A percentile compares a stretch with the other conserved stretches of the same genome.
These are phyloP conservation scores for Isurus oxyrinchus DNA, from an alignment of 2,113 vertebrate genomes.

Conservation along the genomic window DNA sequence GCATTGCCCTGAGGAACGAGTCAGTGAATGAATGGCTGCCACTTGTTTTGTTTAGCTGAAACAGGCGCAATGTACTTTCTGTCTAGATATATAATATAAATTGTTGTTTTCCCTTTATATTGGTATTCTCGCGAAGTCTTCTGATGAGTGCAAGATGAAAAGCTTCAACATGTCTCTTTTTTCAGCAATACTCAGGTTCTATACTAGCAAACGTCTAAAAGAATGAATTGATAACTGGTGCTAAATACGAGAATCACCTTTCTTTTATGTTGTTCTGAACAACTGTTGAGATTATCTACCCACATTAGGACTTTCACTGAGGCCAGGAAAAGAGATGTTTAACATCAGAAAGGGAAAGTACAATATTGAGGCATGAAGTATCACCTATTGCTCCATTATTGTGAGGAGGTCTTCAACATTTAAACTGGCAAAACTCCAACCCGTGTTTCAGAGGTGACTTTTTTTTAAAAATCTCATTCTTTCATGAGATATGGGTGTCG, in stretches of 20 bases:
- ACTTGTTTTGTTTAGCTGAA: no score
- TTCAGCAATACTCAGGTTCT: no score
- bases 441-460: background rate
- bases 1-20: no score
- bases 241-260: background rate
- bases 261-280: background rate
- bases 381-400: background rate
- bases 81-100: no score
- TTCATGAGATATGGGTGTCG: no score
- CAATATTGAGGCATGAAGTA: background rate
- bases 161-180: no score
- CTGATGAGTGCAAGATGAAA: no score
- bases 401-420: background rate
- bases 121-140: no score
- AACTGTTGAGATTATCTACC: background rate
- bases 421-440: background rate
- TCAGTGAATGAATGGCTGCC: no score
- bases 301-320: background rate
- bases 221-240: background rate
- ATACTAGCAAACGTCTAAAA: background rate
- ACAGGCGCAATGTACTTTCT: no score
- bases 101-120: no score
- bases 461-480: no score
- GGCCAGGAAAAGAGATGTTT: background rate
- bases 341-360: background rate